Base-by-base conservation (phyloP, 2,888 invertebrate species). In the Euplagia quadripunctaria region DNA sequence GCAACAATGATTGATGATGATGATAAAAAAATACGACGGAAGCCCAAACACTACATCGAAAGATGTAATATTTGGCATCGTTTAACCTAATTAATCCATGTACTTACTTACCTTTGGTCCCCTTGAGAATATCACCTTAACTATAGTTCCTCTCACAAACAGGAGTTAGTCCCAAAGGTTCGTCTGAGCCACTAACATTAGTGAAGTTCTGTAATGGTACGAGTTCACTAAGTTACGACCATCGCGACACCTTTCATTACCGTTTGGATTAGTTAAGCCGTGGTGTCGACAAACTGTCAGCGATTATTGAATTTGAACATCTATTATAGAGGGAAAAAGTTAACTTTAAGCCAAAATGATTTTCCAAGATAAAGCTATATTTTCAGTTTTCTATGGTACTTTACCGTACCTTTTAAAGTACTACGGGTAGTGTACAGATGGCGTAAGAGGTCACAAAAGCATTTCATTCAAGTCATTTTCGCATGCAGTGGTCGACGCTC, bases 191-290 rank as follows among this genome's bases (percentile, higher is more conserved):
- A 68, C 76, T 74, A 43, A 74, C 72, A 82, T 84, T 84, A 79
- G 79, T 52, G 17, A 84, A 84, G 42, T 83, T 82, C 12, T n/a
- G 70, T 82, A 82, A 82, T 76, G 67, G 73, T 43, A 52, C 46
- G 20, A 70, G 66, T 63, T 68, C 64, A 76, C 72, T 82, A 68
- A 73, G 80, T 83, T 78, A 75, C 68, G 77, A 74, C 70, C 78
- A 68, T 63, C 46, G 66, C 64, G 74, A 80, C 82, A 82, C 84
- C 82, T 82, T 83, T 75, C 73, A 82, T 79, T 80, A 83, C 63
- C 65, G 77, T 49, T 69, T 68, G 71, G 72, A 73, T 80, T 76
- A 75, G 61, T 67, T 20, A 68, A 17, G 64, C 42, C 20, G 14
- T 43, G 17, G 43, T 61, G 46, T 46, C 49, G 20, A 55, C 64